Base-by-base conservation (phyloP, 1,140 invertebrate genomes). In the Ladona fulva region DNA sequence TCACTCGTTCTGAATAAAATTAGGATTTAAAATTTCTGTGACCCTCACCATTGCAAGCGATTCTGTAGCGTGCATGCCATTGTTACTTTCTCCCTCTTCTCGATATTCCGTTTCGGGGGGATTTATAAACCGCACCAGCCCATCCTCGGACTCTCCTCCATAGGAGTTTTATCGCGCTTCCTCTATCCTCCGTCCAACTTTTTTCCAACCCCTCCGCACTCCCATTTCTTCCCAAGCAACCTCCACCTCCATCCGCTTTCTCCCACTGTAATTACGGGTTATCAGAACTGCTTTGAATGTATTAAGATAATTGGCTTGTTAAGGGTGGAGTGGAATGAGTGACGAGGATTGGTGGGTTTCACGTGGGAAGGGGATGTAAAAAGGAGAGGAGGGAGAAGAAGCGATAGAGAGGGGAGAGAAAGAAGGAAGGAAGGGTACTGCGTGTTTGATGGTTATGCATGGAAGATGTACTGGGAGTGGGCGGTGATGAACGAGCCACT, bases 221-320 rank as follows among this genome's bases (percentile, higher is more conserved):
- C 44, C 44, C 10, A 52, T 11, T 52, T 52, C 44, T 52, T 19
- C 44, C 44, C 44, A 52, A 19, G 44, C 44, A n/a, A n/a, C n/a
- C 44, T 19, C 44, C 44, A 52, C 10, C 44, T 19, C n/a, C n/a
- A n/a, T n/a, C 44, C 52, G 16, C 52, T 16, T 19, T 19, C 52
- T 66, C 52, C 16, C 52, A 19, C 52, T 16, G 52, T 66, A 66
- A 66, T 66, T 66, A 66, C 12, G 52, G 52, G 52, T 66, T 66
- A 66, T 66, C 52, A 66, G 52, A 22, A 66, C 52, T 6, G 52
- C 52, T 66, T 66, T 66, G 52, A 66, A 66, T 66, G 52, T 66
- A 66, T 66, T 66, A 66, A 66, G 52, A 66, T 66, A 66, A 66
- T 66, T 66, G 52, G 52, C 52, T 66, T 16, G 52, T 66, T 66